A percentile compares a stretch with the other conserved stretches of the same genome.
phyloP scores from a whole-genome alignment of 37 sponge, comb jelly and placozoan genomes.

The Chondrilla cf. caribensis region DNA sequence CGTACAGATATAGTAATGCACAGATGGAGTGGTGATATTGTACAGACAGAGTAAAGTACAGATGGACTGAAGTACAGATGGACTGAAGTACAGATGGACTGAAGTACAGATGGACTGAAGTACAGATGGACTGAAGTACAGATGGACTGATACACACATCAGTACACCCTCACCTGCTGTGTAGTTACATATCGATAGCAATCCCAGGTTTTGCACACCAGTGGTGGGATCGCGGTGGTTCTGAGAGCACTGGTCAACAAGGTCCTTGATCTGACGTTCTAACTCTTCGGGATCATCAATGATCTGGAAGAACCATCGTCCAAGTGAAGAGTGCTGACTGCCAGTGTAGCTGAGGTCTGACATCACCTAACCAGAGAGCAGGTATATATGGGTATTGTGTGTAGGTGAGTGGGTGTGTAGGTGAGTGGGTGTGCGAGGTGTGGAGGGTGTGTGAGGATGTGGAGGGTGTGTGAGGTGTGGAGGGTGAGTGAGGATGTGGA shows the following conservation, averaged over 20 bases:
- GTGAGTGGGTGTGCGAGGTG: not conserved
- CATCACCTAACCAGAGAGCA: not conserved
- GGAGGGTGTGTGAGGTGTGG: not conserved
- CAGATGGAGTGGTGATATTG: too few relatives aligned
- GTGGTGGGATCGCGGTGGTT: conserved; percentile 52
- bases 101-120: too few relatives aligned
- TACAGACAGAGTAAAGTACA: too few relatives aligned
- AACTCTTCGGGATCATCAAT: conserved; percentile 36
- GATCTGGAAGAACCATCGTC: conserved; percentile 19
- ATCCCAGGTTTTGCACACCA: conserved; percentile 36
- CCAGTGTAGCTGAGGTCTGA: not conserved
- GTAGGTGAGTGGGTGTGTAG: not conserved
- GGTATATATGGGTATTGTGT: not conserved
- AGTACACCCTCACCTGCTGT: conserved; percentile 48
- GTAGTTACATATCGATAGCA: conserved; percentile 45
- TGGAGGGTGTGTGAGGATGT: not conserved
- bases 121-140: too few relatives aligned
- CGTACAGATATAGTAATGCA: too few relatives aligned
- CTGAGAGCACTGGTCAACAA: conserved; percentile 52
- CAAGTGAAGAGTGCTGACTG: not conserved
- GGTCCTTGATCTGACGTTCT: not conserved
- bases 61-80: too few relatives aligned
- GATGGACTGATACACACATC: too few relatives aligned
- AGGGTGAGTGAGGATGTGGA: not conserved
- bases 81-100: too few relatives aligned